phyloP scores from a whole-genome alignment of 2,113 vertebrate genomes.

The Potamarius usumacintae region DNA sequence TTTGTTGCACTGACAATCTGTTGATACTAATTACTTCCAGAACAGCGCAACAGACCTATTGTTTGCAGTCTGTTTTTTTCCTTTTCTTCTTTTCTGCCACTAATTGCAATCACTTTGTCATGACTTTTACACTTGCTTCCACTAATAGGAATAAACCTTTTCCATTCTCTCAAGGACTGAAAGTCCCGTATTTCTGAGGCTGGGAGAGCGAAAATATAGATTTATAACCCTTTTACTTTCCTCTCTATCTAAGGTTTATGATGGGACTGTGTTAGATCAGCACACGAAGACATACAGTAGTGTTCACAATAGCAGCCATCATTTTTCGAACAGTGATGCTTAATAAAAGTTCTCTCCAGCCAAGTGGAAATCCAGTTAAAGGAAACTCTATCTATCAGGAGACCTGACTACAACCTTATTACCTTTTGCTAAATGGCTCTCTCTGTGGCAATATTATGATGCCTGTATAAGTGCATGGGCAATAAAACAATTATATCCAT shows the following conservation, averaged over 20 bases:
- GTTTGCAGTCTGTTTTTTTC: neutral
- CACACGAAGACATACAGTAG: slow-evolving; percentile 28
- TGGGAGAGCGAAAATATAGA: slow-evolving; percentile 6
- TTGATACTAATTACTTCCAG: neutral
- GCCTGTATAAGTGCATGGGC: slow-evolving; percentile 16
- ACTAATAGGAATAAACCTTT: neutral
- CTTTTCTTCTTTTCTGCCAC: neutral
- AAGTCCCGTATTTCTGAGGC: neutral
- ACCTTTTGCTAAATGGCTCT: slow-evolving; percentile 34
- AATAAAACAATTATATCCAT: slow-evolving; percentile 33
- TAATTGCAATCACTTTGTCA: neutral
- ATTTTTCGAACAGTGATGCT: slow-evolving; percentile 48
- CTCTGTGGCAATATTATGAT: slow-evolving; percentile 30
- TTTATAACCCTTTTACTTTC: slow-evolving; percentile 41
- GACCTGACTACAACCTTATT: slow-evolving; percentile 35
- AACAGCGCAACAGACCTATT: neutral
- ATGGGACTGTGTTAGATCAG: slow-evolving; percentile 32
- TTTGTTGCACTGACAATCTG: neutral
- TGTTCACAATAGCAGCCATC: slow-evolving; percentile 35
- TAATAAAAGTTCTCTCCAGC: slow-evolving; percentile 53
- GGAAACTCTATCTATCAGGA: slow-evolving; percentile 47
- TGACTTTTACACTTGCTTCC: neutral
- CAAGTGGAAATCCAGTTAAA: slow-evolving; percentile 57
- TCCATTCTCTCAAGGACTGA: neutral
- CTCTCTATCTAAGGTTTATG: slow-evolving; percentile 27